A percentile compares a stretch with the other conserved stretches of the same genome.
These are phyloP conservation scores for Reticulitermes speratus DNA, from an alignment of 1,140 invertebrate genomes.

Conservation along the genomic window DNA sequence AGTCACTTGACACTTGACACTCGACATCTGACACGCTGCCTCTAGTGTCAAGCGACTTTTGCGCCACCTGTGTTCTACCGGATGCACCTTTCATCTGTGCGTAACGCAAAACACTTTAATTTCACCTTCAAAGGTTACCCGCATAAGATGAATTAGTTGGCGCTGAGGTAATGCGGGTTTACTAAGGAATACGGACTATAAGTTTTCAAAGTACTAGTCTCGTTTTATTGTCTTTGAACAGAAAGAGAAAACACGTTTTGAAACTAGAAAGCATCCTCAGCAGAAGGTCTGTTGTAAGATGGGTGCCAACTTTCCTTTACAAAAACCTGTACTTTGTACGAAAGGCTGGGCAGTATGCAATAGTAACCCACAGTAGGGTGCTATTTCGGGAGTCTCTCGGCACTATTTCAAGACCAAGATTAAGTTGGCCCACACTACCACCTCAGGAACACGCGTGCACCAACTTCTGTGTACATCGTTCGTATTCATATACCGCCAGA, in stretches of 20 bases:
- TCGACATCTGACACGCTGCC: too few species aligned
- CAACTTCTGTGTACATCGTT: neutral
- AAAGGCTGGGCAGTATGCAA: neutral
- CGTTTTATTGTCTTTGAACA: neutral
- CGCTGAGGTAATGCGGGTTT: neutral
- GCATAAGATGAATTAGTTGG: neutral
- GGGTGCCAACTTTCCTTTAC: neutral
- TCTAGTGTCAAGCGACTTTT: too few species aligned
- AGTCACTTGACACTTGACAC: too few species aligned
- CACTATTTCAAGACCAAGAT: constrained; percentile 1
- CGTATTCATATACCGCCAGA: neutral
- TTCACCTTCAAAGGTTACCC: neutral
- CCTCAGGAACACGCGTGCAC: neutral
- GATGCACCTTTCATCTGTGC: neutral
- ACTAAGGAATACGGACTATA: neutral
- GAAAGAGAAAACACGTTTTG: neutral
- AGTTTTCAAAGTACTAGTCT: neutral
- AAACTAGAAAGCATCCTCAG: neutral
- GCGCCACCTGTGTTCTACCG: neutral
- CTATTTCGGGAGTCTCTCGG: neutral
- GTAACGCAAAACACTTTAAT: neutral
- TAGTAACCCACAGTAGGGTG: neutral
- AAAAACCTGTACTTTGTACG: neutral
- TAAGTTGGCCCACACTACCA: neutral
- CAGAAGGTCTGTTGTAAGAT: neutral